These are phyloP conservation scores for Meles meles DNA, from an alignment of 2,113 vertebrate genomes.

Conservation along the genomic window DNA sequence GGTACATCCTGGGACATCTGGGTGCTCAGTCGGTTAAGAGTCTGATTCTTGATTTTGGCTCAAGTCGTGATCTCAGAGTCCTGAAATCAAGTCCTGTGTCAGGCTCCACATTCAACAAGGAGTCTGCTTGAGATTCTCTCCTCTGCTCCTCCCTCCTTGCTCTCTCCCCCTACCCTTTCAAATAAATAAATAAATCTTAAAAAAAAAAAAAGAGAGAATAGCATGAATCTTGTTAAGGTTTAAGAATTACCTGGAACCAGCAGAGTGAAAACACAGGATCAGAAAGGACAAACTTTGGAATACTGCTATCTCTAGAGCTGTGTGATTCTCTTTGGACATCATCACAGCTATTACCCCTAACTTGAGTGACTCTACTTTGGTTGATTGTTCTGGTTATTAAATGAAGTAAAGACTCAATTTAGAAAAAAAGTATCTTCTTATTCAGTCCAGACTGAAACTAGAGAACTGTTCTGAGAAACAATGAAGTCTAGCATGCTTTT, in stretches of 20 bases:
- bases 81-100: background rate
- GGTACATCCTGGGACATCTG: background rate
- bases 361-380: background rate
- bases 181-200: background rate
- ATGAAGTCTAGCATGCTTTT: background rate
- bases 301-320: background rate
- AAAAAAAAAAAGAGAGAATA: background rate
- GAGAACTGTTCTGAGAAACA: background rate
- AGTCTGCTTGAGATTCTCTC: background rate
- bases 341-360: background rate
- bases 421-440: background rate
- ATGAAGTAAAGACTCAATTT: background rate
- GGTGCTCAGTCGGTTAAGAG: background rate
- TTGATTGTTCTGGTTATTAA: background rate
- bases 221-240: background rate
- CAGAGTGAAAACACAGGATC: background rate
- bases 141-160: background rate
- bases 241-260: background rate
- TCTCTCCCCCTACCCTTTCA: background rate
- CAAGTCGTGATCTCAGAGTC: background rate
- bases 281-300: background rate
- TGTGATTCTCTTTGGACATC: rapidly evolving
- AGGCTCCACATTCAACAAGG: background rate
- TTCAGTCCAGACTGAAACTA: background rate
- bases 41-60: background rate